These are phyloP conservation scores for Caranx melampygus DNA, from an alignment of 2,113 vertebrate species.

Conservation along the genomic window DNA sequence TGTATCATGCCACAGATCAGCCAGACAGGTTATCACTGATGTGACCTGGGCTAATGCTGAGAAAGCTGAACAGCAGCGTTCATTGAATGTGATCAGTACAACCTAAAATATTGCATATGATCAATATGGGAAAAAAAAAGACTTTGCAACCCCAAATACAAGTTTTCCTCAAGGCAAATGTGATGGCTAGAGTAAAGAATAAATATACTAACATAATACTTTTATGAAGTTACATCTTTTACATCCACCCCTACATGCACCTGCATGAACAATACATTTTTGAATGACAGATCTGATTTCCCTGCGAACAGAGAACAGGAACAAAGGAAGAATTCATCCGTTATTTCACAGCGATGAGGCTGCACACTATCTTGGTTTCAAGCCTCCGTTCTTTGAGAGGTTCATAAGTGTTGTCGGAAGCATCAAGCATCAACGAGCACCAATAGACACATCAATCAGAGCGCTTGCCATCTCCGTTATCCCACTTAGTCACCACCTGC, in stretches of 20 bases:
- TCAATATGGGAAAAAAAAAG: neutral
- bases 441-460: slow-evolving; percentile 61
- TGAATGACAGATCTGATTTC: neutral
- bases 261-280: neutral
- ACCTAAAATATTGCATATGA: neutral
- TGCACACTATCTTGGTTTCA: neutral
- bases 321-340: slow-evolving; percentile 5
- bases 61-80: neutral
- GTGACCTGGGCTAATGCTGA: neutral
- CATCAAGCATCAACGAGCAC: slow-evolving; percentile 51
- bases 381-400: slow-evolving; percentile 3
- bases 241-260: neutral
- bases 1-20: no score
- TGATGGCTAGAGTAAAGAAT: neutral
- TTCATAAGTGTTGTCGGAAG: slow-evolving; percentile 20
- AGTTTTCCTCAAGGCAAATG: neutral
- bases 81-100: no score
- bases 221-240: neutral
- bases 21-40: no score
- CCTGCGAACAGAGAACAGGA: neutral
- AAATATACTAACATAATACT: neutral
- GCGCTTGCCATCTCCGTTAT: slow-evolving; percentile 29
- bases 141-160: neutral
- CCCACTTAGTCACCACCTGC: slow-evolving; percentile 52
- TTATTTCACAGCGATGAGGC: neutral